Evolutionary conservation across 1,140 invertebrate species (phyloP).

Genomic region (Panulirus ornatus): DNA sequence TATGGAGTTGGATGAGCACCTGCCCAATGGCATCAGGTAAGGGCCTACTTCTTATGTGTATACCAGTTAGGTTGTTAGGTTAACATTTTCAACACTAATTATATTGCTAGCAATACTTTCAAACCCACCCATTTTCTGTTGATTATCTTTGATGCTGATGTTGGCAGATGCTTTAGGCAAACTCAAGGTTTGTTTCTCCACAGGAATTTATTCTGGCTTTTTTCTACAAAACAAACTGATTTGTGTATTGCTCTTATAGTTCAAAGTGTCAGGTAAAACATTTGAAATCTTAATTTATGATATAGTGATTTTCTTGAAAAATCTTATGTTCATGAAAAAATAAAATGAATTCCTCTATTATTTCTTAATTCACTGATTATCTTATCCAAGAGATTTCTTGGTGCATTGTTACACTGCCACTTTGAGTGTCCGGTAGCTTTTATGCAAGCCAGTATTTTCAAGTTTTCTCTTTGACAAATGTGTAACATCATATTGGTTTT

Average conservation of each 20-base stretch:
- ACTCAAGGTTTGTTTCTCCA: neutral
- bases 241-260: neutral
- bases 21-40: slow-evolving; percentile 57
- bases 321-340: neutral
- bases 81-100: too few relatives aligned
- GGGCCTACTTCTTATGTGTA: neutral
- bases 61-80: neutral
- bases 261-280: neutral
- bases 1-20: slow-evolving; percentile 63
- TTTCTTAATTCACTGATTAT: neutral
- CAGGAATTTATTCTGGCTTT: neutral
- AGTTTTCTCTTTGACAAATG: too few relatives aligned
- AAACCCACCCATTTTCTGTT: neutral
- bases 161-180: neutral
- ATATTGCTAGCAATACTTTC: neutral
- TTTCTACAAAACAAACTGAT: neutral
- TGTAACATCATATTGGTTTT: too few relatives aligned
- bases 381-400: neutral
- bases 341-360: neutral
- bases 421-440: too few relatives aligned
- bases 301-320: too few relatives aligned
- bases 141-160: neutral
- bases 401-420: too few relatives aligned
- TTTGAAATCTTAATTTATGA: too few relatives aligned
- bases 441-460: too few relatives aligned